These are phyloP conservation scores for Caenorhabditis macrosperma DNA, from an alignment of 2,888 invertebrate genomes.

Conservation along the genomic window DNA sequence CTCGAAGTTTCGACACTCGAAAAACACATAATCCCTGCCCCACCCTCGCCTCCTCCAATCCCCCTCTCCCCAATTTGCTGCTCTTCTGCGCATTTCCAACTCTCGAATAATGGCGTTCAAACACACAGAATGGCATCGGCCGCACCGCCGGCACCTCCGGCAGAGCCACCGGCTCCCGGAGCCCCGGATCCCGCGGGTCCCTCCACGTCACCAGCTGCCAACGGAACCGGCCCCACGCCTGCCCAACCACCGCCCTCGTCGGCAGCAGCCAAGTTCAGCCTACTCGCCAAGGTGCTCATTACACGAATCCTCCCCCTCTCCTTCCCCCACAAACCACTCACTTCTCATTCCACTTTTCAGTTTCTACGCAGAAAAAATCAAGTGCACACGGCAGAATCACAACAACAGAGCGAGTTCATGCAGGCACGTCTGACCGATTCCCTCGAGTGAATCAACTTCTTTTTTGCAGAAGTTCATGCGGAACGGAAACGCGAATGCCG, in stretches of 20 bases:
- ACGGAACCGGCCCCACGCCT: conserved; percentile 4
- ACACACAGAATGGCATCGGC: conserved; percentile 23
- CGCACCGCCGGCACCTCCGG: not conserved
- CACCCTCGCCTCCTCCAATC: not conserved
- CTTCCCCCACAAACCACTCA: not conserved
- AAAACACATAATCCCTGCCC: not conserved
- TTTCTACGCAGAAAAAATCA: conserved; percentile 40
- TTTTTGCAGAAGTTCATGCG: conserved; percentile 29
- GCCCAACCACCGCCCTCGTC: not conserved
- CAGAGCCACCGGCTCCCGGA: not conserved
- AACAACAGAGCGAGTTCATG: conserved; percentile 53
- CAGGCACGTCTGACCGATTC: conserved; percentile 27
- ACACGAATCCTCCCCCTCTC: not conserved
- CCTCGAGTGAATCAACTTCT: too few relatives aligned
- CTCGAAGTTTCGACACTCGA: not conserved
- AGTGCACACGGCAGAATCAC: conserved; percentile 28
- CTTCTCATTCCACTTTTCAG: conserved; percentile 16
- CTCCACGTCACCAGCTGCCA: conserved; percentile 6
- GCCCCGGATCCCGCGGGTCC: conserved; percentile 17
- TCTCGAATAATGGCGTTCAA: not conserved
- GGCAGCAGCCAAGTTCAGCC: conserved; percentile 25
- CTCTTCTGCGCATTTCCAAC: not conserved
- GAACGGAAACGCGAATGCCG: conserved; percentile 23
- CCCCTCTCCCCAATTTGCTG: not conserved
- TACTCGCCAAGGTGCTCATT: conserved; percentile 36